Conservation (phyloP, 2,888 invertebrate species). For the Brachylomia viminalis region DNA sequence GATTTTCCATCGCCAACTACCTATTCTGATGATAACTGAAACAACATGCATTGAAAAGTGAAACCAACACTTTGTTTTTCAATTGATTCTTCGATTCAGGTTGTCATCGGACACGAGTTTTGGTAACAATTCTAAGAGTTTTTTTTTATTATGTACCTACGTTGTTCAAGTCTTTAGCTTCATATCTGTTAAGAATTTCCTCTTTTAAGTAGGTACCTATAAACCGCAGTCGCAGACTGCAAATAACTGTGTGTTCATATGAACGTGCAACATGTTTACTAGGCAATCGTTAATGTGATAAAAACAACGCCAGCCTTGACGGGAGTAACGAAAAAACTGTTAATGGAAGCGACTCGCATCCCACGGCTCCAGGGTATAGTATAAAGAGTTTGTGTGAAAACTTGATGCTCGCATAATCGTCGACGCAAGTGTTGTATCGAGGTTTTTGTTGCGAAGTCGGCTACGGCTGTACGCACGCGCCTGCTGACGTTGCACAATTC, state of each 20-base stretch:
- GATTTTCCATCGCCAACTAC: constrained; percentile 6
- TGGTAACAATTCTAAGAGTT: constrained; percentile 1
- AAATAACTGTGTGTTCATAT: constrained; percentile 23
- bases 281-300: constrained; percentile 64
- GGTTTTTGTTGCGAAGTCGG: constrained; percentile 74
- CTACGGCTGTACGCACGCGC: constrained; percentile 81
- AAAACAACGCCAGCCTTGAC: constrained; percentile 68
- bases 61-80: constrained; percentile 17
- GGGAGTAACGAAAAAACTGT: constrained; percentile 61
- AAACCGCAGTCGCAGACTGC: constrained; percentile 13
- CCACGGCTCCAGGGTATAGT: constrained; percentile 64
- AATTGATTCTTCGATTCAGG: background rate
- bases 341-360: constrained; percentile 68
- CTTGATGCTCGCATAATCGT: constrained; percentile 66
- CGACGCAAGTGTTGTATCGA: constrained; percentile 69
- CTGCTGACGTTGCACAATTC: constrained; percentile 87
- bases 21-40: constrained; percentile 7
- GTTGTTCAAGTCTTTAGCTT: constrained; percentile 14
- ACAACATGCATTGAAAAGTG: background rate
- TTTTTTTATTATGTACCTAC: constrained; percentile 11
- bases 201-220: background rate
- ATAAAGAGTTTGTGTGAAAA: constrained; percentile 66
- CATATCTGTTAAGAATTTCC: constrained; percentile 7
- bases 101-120: background rate
- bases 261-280: constrained; percentile 52